Percentiles rank a stretch among this genome's conserved stretches.
Evolutionary conservation across 2,797 vertebrate genomes (phyloP).

Genomic region (Kryptopterus vitreolus): DNA sequence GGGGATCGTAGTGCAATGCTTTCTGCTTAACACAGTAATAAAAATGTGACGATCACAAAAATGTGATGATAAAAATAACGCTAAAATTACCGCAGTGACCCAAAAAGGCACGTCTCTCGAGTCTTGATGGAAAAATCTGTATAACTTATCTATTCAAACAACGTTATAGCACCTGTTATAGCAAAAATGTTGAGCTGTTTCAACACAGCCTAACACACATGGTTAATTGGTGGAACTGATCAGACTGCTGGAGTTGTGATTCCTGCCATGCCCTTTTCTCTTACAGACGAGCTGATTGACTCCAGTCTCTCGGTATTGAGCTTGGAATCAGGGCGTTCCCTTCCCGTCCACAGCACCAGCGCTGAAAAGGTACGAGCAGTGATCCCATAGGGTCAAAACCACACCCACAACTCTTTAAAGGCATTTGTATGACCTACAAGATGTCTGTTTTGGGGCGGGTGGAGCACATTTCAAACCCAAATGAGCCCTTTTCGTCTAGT

Average conservation of each 20-base stretch:
- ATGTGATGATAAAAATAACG: too few relatives aligned
- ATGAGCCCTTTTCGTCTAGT: slow-evolving; percentile 24
- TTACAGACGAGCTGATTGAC: slow-evolving; percentile 73
- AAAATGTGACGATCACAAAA: too few relatives aligned
- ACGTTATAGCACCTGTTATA: neutral
- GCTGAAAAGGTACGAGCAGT: slow-evolving; percentile 71
- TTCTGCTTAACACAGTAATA: neutral
- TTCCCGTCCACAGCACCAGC: slow-evolving; percentile 69
- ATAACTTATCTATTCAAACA: neutral
- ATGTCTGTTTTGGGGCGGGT: neutral
- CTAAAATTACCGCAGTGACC: too few relatives aligned
- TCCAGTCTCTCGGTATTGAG: slow-evolving; percentile 72
- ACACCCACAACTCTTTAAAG: neutral
- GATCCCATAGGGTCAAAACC: neutral
- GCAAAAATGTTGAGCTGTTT: neutral
- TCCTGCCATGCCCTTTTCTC: slow-evolving; percentile 44
- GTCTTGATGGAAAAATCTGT: neutral
- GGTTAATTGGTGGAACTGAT: neutral
- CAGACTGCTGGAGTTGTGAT: neutral
- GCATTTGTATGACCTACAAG: neutral
- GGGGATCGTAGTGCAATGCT: neutral
- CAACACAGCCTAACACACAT: too few relatives aligned
- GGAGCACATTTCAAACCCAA: slow-evolving; percentile 28
- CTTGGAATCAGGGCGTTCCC: slow-evolving; percentile 68
- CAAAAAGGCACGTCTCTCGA: too few relatives aligned